phyloP scores from a whole-genome alignment of 1,140 invertebrate genomes.

The Caenorhabditis brenneri region DNA sequence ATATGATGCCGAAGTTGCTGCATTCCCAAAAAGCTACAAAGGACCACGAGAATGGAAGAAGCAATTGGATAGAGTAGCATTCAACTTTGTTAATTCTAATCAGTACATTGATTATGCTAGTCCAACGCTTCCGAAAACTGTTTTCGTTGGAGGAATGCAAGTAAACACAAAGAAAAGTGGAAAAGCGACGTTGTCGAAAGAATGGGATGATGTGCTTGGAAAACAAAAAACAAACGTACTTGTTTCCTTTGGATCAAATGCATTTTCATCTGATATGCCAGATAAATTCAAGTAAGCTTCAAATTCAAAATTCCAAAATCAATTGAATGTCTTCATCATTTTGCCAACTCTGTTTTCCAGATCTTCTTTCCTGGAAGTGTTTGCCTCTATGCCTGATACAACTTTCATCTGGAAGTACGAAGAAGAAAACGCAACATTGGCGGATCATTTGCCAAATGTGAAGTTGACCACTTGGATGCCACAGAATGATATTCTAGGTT shows the following conservation, averaged over 20 bases:
- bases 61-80: background rate
- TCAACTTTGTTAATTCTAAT: constrained; percentile 37
- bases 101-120: constrained; percentile 40
- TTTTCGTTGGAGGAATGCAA: constrained; percentile 54
- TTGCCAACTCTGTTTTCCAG: no score
- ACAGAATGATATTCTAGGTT: constrained; percentile 54
- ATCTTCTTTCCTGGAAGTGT: constrained; percentile 43
- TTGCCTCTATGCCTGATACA: constrained; percentile 39
- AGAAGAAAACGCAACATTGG: constrained; percentile 29
- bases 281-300: constrained; percentile 37
- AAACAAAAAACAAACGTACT: constrained; percentile 24
- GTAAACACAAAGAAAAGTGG: constrained; percentile 23
- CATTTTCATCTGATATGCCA: constrained; percentile 47
- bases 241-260: constrained; percentile 50
- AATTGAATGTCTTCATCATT: no score
- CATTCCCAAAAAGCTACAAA: background rate
- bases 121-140: constrained; percentile 30
- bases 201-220: constrained; percentile 50
- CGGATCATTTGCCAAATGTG: constrained; percentile 43
- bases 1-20: background rate
- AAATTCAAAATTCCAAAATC: no score
- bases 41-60: constrained; percentile 1
- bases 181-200: background rate
- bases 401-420: constrained; percentile 56
- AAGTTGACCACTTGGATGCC: constrained; percentile 44